Conservation (phyloP, 2,113 vertebrate species). For the Ctenomys sociabilis region DNA sequence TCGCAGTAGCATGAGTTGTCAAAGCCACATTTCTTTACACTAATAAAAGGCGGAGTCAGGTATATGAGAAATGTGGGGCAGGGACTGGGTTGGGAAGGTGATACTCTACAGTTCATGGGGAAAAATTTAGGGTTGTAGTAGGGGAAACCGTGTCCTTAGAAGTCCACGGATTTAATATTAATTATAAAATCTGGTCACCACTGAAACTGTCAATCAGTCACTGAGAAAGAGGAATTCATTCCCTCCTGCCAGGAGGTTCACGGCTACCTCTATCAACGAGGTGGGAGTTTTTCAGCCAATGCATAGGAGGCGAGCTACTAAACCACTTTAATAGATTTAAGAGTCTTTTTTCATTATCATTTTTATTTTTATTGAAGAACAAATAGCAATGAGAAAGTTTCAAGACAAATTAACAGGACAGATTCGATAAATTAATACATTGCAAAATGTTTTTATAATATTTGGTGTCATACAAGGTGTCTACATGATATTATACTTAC, state of each 20-base stretch:
- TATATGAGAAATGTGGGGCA: not conserved
- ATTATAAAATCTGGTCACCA: not conserved
- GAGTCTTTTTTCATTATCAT: too few relatives aligned
- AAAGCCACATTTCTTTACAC: not conserved
- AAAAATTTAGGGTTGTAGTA: not conserved
- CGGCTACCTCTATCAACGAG: not conserved
- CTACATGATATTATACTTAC: too few relatives aligned
- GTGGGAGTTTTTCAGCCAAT: constrained; percentile 11
- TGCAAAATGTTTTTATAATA: too few relatives aligned
- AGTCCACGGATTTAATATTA: not conserved
- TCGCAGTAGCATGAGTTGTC: not conserved
- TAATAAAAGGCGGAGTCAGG: not conserved
- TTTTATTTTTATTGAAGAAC: too few relatives aligned
- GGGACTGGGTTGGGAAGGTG: not conserved
- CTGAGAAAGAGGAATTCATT: not conserved
- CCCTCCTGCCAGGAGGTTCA: not conserved
- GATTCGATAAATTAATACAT: too few relatives aligned
- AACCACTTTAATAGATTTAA: not conserved
- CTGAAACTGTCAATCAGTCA: not conserved
- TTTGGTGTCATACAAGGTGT: too few relatives aligned
- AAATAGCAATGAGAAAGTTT: too few relatives aligned
- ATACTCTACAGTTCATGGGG: not conserved
- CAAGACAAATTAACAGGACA: too few relatives aligned
- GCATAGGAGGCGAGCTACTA: not conserved
- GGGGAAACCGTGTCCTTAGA: not conserved